Percentiles rank a stretch among this genome's conserved stretches.
Conservation (phyloP, 2,113 vertebrate genomes). For the Antennarius striatus region DNA sequence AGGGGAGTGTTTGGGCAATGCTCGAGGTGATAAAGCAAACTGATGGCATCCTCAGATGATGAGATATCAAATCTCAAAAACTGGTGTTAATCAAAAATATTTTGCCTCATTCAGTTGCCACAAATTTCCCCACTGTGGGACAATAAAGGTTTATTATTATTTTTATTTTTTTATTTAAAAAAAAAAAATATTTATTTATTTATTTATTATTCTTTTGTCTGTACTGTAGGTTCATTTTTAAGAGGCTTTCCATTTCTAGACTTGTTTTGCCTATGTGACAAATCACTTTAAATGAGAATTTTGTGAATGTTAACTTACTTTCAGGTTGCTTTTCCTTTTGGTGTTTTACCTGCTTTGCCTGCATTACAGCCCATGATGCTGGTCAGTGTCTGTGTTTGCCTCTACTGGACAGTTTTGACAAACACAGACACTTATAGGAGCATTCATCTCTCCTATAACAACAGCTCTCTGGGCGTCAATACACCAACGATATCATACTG, state of each 20-base stretch:
- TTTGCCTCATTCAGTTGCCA: no score
- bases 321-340: constrained; percentile 77
- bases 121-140: no score
- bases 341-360: constrained; percentile 76
- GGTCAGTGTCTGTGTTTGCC: constrained; percentile 79
- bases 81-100: no score
- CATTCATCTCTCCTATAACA: constrained; percentile 62
- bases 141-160: no score
- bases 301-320: background rate
- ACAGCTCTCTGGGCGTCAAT: constrained; percentile 61
- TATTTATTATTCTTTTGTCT: no score
- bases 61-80: no score
- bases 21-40: background rate
- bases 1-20: background rate
- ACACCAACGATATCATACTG: constrained; percentile 61
- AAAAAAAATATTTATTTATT: no score
- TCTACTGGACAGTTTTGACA: constrained; percentile 61
- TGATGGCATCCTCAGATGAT: background rate
- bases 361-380: constrained; percentile 56
- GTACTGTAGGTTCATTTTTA: no score
- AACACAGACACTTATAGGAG: constrained; percentile 2
- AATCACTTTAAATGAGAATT: background rate
- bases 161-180: no score
- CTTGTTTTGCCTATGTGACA: no score
- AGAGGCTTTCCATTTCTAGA: background rate